Evolutionary conservation across 1,140 invertebrate species (phyloP).

Genomic region (Drosophila fuyamai): DNA sequence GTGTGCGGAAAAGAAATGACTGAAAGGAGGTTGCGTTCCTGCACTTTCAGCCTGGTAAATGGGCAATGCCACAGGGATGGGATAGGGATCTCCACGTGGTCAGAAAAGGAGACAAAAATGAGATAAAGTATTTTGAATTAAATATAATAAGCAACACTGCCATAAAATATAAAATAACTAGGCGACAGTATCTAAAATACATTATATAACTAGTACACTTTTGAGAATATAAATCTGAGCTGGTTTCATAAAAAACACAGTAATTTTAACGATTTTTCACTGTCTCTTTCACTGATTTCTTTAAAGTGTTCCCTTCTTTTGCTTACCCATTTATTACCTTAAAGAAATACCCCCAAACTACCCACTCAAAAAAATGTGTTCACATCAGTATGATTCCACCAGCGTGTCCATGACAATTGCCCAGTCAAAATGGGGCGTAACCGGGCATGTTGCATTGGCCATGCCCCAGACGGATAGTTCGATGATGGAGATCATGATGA

Average conservation of each 20-base stretch:
- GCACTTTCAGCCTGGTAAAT: slow-evolving; percentile 20
- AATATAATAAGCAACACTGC: background rate
- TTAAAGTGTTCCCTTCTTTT: background rate
- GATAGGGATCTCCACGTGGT: background rate
- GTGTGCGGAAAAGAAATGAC: slow-evolving; percentile 56
- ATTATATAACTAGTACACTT: no score
- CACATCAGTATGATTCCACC: slow-evolving; percentile 36
- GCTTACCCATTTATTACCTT: slow-evolving; percentile 33
- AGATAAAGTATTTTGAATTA: background rate
- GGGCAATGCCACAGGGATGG: slow-evolving; percentile 23
- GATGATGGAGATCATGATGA: slow-evolving; percentile 15
- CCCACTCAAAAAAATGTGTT: slow-evolving; percentile 15
- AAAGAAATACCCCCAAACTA: background rate
- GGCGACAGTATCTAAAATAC: no score
- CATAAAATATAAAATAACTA: no score
- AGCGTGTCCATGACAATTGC: slow-evolving; percentile 63
- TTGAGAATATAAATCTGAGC: no score
- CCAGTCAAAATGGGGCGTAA: slow-evolving; percentile 57
- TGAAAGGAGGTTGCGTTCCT: slow-evolving; percentile 35
- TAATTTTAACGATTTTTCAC: background rate
- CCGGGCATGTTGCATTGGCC: slow-evolving; percentile 58
- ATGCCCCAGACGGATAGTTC: slow-evolving; percentile 41
- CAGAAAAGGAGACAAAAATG: background rate
- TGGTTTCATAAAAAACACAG: background rate
- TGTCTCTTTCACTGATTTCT: background rate